Base-by-base conservation (phyloP, 2,113 vertebrate species). In the Pyxicephalus adspersus region DNA sequence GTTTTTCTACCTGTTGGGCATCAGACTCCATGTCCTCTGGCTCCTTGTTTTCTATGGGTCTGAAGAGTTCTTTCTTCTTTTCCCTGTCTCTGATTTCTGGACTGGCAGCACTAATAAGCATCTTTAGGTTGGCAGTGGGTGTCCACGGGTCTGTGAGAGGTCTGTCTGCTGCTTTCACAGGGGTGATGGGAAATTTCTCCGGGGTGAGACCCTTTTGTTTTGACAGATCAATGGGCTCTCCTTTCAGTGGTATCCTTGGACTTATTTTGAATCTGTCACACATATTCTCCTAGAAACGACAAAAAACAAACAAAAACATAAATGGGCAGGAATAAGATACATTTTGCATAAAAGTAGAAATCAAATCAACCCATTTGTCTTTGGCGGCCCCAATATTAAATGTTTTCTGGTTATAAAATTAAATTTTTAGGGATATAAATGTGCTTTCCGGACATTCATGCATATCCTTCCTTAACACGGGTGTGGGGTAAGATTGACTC, bases 51-150 rank as follows among this genome's bases (percentile, higher is more conserved):
- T 98, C 95, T 77, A 96, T 94, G 57, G 94, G 95, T 72, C 94
- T 90, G 71, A 97, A 96, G 13, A 97, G 93, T 4, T 91, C 94
- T 86, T 98, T 98, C 61, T 92, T 98, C 93, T 97, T 96, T 87
- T 86, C 94, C 9, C 92, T 81, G 84, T 95, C 92, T 77, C 93
- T 87, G 80, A 95, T 95, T 54, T 95, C 94, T 6, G 93, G 94
- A 81, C 94, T 95, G 80, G 94, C 94, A 9, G 92, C 94, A 70
- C 93, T 95, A 76, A 94, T 86, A 25, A 95, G 92, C 86, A 95
- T 91, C 86, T 94, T 95, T 81, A 95, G 88, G 84, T 95, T 95
- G 52, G 93, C 89, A 6, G 94, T 95, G 34, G 94, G 94, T 0
- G 94, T 94, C 93, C 93, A 94, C 0, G 92, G 89, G 63, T 94